These are phyloP conservation scores for Herpailurus yagouaroundi DNA, from an alignment of 2,113 vertebrate species.

Conservation along the genomic window DNA sequence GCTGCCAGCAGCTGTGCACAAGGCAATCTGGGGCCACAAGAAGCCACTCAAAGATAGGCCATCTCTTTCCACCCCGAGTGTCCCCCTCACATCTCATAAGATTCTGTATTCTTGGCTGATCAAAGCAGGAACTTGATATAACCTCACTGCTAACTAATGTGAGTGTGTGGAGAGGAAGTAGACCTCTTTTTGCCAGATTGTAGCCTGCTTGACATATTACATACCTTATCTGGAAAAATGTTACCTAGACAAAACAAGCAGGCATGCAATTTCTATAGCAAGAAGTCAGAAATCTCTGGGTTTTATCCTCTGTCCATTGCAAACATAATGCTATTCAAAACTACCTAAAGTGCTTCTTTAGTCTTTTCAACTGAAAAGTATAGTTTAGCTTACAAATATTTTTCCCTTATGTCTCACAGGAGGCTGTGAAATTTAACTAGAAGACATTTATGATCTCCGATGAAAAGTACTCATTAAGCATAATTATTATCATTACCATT, in stretches of 20 bases:
- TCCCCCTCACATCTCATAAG: background rate
- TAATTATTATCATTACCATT: constrained; percentile 76
- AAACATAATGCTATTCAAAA: background rate
- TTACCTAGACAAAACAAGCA: background rate
- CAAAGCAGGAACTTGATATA: background rate
- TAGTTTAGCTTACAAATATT: constrained; percentile 67
- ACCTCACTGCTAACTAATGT: background rate
- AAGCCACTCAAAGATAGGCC: background rate
- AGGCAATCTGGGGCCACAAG: background rate
- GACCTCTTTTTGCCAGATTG: background rate
- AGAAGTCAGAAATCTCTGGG: background rate
- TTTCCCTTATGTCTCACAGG: constrained; percentile 22
- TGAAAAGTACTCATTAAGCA: constrained; percentile 72
- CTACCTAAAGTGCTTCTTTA: background rate
- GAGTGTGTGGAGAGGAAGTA: background rate
- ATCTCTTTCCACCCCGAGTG: background rate
- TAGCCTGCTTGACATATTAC: background rate
- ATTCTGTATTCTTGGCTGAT: background rate
- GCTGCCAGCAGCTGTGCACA: background rate
- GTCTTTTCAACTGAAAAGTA: constrained; percentile 32
- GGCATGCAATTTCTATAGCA: background rate
- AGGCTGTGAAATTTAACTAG: constrained; percentile 62
- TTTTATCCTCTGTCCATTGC: background rate
- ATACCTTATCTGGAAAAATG: background rate
- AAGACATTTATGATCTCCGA: constrained; percentile 63